Percentiles rank a stretch among this genome's conserved stretches.
Evolutionary conservation across 1,140 invertebrate genomes (phyloP).

Genomic region (Ceratosolen solmsi): DNA sequence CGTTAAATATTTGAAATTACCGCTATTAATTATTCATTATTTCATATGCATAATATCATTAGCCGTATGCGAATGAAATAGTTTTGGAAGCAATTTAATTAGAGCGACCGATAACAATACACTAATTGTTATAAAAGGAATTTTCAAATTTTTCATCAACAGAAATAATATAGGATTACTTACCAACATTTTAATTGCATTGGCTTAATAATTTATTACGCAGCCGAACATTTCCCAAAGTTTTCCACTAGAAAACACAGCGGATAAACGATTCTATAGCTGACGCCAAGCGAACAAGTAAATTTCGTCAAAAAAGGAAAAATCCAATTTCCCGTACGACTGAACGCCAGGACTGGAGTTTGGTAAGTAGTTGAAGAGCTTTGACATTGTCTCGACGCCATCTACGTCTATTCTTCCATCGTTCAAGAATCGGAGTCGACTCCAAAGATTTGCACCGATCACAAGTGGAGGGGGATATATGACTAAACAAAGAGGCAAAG

Average conservation of each 20-base stretch:
- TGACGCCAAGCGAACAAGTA: neutral
- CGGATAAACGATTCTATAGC: neutral
- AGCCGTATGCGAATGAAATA: too few species aligned
- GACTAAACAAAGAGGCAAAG: too few species aligned
- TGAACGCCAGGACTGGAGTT: neutral
- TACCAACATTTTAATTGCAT: neutral
- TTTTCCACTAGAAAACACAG: neutral
- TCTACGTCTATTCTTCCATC: neutral
- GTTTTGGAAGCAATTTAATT: too few species aligned
- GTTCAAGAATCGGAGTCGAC: neutral
- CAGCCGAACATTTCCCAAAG: neutral
- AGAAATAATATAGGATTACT: neutral
- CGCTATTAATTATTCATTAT: too few species aligned
- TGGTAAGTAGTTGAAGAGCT: neutral
- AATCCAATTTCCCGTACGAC: constrained; percentile 1
- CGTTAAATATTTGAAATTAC: too few species aligned
- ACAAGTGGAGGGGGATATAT: too few species aligned
- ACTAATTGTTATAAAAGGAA: too few species aligned
- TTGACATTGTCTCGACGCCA: neutral
- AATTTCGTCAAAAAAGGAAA: neutral
- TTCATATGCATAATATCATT: too few species aligned
- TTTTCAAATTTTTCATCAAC: too few species aligned
- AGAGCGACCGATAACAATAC: too few species aligned
- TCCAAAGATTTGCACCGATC: too few species aligned
- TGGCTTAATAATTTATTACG: neutral